phyloP scores from a whole-genome alignment of 2,888 invertebrate species.

The Sabellastarte sp. region DNA sequence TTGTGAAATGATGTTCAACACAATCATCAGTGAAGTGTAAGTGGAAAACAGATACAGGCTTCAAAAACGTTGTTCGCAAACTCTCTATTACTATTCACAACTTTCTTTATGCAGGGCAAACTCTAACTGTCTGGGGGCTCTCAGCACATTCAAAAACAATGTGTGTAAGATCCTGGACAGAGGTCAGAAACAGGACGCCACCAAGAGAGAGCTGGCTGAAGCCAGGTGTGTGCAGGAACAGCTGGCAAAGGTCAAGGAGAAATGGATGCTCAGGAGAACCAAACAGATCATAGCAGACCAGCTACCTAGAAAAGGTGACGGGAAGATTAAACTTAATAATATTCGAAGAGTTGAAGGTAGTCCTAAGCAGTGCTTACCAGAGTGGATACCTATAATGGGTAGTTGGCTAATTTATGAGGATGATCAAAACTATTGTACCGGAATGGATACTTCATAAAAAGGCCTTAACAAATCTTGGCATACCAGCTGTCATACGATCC shows the following conservation, averaged over 20 bases:
- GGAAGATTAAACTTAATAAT: no score
- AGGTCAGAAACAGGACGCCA: conserved; percentile 50
- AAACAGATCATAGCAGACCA: conserved; percentile 50
- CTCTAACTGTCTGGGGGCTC: conserved; percentile 43
- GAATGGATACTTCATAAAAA: no score
- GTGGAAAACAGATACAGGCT: background rate
- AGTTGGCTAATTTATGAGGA: no score
- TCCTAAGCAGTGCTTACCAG: no score
- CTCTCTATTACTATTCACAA: background rate
- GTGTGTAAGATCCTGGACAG: conserved; percentile 41
- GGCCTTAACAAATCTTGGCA: no score
- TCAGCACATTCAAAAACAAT: conserved; percentile 37
- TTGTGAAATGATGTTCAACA: no score
- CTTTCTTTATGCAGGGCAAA: conserved; percentile 40
- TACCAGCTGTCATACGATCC: no score
- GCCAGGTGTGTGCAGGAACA: conserved; percentile 42
- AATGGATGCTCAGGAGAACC: conserved; percentile 50
- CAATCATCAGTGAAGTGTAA: no score
- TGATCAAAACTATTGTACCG: no score
- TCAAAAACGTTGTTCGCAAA: no score
- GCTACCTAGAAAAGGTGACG: conserved; percentile 49
- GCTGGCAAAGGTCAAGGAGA: conserved; percentile 38
- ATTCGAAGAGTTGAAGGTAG: no score
- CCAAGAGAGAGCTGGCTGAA: conserved; percentile 50
- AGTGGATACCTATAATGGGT: no score